Conservation (phyloP, 2,888 invertebrate genomes). For the Endomychus coccineus region DNA sequence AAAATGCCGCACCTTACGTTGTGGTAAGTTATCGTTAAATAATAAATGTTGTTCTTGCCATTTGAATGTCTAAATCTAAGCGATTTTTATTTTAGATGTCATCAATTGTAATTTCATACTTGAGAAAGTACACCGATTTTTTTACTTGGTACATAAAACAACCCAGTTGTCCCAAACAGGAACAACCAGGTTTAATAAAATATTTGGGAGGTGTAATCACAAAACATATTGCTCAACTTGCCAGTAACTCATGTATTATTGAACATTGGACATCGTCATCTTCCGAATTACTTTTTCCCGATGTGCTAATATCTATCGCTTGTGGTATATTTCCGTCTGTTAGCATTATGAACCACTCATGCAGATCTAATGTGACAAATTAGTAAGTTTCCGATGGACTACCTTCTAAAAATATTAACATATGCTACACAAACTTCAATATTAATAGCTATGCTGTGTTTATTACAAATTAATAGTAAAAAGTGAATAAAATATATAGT, state of each 20-base stretch:
- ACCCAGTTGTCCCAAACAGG: slow-evolving; percentile 33
- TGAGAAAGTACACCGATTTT: slow-evolving; percentile 58
- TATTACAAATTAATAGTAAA: no score
- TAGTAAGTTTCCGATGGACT: slow-evolving; percentile 45
- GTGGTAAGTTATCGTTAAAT: slow-evolving; percentile 48
- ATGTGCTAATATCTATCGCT: slow-evolving; percentile 44
- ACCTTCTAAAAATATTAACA: not conserved
- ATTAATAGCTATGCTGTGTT: no score
- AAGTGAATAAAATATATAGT: no score
- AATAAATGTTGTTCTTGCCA: not conserved
- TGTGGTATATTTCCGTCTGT: slow-evolving; percentile 81
- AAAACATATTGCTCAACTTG: slow-evolving; percentile 70
- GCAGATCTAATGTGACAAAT: slow-evolving; percentile 72
- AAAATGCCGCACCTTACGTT: slow-evolving; percentile 59
- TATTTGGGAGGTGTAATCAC: slow-evolving; percentile 59
- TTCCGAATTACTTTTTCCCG: slow-evolving; percentile 32
- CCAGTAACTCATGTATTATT: slow-evolving; percentile 41
- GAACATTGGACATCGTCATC: slow-evolving; percentile 36
- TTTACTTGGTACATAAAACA: slow-evolving; percentile 49
- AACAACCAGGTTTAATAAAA: slow-evolving; percentile 35
- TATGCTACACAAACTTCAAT: no score
- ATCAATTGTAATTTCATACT: slow-evolving; percentile 56
- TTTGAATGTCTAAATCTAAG: slow-evolving; percentile 9
- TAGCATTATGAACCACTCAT: slow-evolving; percentile 90
- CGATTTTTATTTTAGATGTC: slow-evolving; percentile 51